A percentile compares a stretch with the other conserved stretches of the same genome.
These are phyloP conservation scores for Phasianus colchicus DNA, from an alignment of 2,113 vertebrate species.

Conservation along the genomic window DNA sequence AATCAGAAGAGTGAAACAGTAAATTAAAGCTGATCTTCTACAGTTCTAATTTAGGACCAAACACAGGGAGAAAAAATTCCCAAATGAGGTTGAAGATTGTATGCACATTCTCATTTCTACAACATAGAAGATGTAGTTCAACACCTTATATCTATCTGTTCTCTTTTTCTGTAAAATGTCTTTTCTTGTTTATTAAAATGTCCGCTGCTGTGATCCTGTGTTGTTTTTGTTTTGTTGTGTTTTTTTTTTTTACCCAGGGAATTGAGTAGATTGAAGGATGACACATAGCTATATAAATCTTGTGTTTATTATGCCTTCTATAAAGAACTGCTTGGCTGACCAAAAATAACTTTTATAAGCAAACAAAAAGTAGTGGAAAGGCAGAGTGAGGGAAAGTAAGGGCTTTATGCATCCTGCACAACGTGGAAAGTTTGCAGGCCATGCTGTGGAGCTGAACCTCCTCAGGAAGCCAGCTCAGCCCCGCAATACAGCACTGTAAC, in stretches of 20 bases:
- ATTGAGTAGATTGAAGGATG: slow-evolving; percentile 45
- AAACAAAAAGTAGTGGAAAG: slow-evolving; percentile 10
- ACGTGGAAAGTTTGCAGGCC: neutral
- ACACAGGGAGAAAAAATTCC: slow-evolving; percentile 21
- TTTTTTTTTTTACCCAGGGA: slow-evolving; percentile 13
- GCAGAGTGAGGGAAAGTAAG: neutral
- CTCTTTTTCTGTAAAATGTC: neutral
- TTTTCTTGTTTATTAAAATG: slow-evolving; percentile 66
- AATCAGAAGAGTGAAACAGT: slow-evolving; percentile 38
- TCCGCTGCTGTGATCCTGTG: slow-evolving; percentile 44
- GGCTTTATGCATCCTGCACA: neutral
- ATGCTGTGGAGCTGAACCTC: neutral
- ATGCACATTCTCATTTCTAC: neutral
- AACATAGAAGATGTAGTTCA: too few relatives aligned
- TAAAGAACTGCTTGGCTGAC: slow-evolving; percentile 1
- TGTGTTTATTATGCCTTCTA: slow-evolving; percentile 22
- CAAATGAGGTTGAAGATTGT: neutral
- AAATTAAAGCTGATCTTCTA: slow-evolving; percentile 36
- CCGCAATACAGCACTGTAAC: neutral
- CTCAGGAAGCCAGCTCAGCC: neutral
- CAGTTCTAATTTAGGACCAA: neutral
- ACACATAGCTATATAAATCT: slow-evolving; percentile 50
- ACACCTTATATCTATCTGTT: too few relatives aligned
- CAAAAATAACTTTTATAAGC: slow-evolving; percentile 38
- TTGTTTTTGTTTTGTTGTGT: too few relatives aligned